Conservation (phyloP, 2,113 vertebrate genomes). For the Rhinoptilus africanus region DNA sequence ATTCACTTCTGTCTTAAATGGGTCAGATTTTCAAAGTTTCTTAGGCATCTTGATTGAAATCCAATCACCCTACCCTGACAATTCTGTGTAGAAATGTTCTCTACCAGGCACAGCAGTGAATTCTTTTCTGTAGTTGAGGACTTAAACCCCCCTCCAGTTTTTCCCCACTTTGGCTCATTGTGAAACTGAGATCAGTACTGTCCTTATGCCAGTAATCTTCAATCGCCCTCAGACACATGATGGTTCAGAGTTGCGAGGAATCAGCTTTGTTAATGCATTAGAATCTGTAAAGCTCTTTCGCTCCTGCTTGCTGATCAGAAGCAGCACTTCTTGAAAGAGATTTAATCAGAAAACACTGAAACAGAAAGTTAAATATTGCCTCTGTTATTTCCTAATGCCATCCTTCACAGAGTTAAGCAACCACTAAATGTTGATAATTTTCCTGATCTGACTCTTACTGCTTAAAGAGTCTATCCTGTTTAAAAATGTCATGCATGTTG, state of each 20-base stretch:
- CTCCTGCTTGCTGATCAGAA: constrained; percentile 46
- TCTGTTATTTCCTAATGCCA: constrained; percentile 54
- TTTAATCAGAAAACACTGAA: constrained; percentile 57
- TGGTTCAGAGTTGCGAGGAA: neutral
- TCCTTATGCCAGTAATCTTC: constrained; percentile 3
- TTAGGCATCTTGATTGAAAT: neutral
- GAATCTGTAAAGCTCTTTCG: constrained; percentile 4
- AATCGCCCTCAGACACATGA: neutral
- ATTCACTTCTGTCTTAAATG: neutral
- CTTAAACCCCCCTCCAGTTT: neutral
- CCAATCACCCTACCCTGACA: neutral
- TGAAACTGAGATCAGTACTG: neutral
- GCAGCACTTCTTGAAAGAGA: constrained; percentile 38
- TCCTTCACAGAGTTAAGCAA: constrained; percentile 63
- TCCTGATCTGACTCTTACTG: constrained; percentile 56
- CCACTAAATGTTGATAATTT: constrained; percentile 68
- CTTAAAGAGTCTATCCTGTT: constrained; percentile 49
- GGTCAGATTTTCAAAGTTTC: neutral
- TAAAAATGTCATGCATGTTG: constrained; percentile 74
- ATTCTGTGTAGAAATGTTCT: neutral
- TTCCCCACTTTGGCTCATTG: neutral
- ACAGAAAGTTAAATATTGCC: constrained; percentile 37
- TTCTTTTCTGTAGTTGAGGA: neutral
- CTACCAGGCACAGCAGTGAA: neutral
- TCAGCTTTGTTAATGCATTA: neutral